phyloP scores from a whole-genome alignment of 2,797 vertebrate species.

The Xenops minutus region DNA sequence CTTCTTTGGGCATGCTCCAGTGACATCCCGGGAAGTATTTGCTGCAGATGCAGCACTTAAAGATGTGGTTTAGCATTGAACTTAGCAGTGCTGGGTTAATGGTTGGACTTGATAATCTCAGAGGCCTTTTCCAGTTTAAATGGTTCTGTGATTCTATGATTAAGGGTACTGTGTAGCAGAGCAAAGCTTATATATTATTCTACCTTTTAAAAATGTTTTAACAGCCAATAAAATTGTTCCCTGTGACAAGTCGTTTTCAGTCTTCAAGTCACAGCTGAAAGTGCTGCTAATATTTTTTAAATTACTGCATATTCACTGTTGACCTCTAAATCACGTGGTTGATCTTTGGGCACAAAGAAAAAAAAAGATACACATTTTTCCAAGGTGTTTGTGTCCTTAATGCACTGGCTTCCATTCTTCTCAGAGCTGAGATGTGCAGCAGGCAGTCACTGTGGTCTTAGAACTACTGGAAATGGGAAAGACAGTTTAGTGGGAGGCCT shows the following conservation, averaged over 20 bases:
- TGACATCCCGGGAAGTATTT: not conserved
- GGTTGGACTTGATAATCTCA: not conserved
- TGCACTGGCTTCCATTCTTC: not conserved
- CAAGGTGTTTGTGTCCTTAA: not conserved
- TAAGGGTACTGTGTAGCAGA: not conserved
- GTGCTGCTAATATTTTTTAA: conserved; percentile 6
- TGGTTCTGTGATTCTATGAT: not conserved
- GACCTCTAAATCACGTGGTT: not conserved
- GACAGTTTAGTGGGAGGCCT: not conserved
- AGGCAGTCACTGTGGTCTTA: not conserved
- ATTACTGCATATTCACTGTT: not conserved
- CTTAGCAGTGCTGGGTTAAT: not conserved
- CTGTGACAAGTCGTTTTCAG: not conserved
- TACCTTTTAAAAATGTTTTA: conserved; percentile 16
- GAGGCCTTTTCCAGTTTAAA: not conserved
- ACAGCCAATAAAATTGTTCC: not conserved
- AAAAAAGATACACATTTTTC: not conserved
- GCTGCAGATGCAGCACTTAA: not conserved
- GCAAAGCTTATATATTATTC: not conserved
- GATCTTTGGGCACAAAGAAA: not conserved
- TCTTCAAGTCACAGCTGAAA: conserved; percentile 6
- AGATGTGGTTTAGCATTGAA: not conserved
- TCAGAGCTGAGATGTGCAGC: not conserved
- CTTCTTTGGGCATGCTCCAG: not conserved
- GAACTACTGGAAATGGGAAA: not conserved